Evolutionary conservation across 2,797 vertebrate species (phyloP).

Genomic region (Prunella strophiata): DNA sequence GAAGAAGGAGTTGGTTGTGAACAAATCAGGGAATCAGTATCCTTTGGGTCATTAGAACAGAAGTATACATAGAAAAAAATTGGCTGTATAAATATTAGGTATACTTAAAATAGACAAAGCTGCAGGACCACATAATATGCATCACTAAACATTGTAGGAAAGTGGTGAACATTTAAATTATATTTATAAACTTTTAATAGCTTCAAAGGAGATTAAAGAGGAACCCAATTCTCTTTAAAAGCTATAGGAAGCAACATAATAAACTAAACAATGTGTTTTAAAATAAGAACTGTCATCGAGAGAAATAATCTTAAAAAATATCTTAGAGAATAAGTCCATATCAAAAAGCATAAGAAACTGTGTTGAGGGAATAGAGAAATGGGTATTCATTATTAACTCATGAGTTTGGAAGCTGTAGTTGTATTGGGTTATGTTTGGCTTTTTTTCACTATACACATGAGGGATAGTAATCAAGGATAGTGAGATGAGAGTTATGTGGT

Average conservation of each 20-base stretch:
- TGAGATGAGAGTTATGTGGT: background rate
- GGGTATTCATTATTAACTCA: background rate
- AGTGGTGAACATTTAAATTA: background rate
- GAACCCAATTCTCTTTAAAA: background rate
- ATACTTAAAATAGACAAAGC: background rate
- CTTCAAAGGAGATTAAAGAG: background rate
- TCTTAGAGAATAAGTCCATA: background rate
- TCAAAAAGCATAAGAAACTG: background rate
- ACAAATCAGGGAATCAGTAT: background rate
- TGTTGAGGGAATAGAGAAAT: background rate
- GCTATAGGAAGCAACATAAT: background rate
- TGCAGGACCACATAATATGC: background rate
- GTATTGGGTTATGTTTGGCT: background rate
- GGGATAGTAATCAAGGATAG: background rate
- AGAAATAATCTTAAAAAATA: background rate
- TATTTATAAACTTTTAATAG: slow-evolving; percentile 1
- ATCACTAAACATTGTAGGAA: slow-evolving; percentile 16
- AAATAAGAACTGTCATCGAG: background rate
- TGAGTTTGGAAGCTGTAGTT: background rate
- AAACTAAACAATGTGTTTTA: background rate
- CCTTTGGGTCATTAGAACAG: background rate
- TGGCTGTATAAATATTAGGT: background rate
- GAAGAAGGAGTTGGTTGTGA: background rate
- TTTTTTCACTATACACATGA: background rate
- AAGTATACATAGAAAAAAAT: background rate